Base-by-base conservation (phyloP, 92 coral and sea anemone genomes). In the Phenganax stokvisi region DNA sequence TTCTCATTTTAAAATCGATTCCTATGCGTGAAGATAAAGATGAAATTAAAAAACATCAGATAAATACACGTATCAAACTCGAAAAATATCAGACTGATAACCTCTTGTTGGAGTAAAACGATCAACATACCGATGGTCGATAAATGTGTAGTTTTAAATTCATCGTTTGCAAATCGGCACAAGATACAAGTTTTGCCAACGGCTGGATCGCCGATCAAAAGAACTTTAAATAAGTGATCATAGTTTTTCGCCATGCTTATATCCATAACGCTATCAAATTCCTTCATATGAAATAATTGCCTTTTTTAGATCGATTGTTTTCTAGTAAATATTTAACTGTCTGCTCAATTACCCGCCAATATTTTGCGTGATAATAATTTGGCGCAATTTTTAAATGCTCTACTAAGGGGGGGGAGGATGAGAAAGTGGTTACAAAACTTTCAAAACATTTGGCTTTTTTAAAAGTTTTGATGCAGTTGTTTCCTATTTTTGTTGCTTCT, bases 121-220 rank as follows among this genome's bases (percentile, higher is more conserved):
- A 58, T 62, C 51, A 84, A 72, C 91, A 79, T 83, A 94, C 98
- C 98, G 74, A 94, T 94, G 62, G 98, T 94, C 57, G 98, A 92
- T 65, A 94, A 87, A 75, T 94, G 98, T 47, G 98, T 90, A 74
- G 91, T 89, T 89, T 94, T 94, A 79, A 94, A 94, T 51, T 94
- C 98, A 77, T 94, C 94, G 81, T 88, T 94, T 31, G 98, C 98
- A 77, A 94, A 94, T 59, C 98, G 90, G 71, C 98, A 94, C 10
- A 94, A 87, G 80, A 94, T 92, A 80, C 98, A 94, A 16, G 98
- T 94, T 86, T 94, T 94, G 5, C 98, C 98, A 20, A 94, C 98
- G 2, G 94, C 98, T 0, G 98, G 88, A 77, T 94, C 98, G 70
- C 98, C 98, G 72, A 94, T 90, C 55, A 94, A 92, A 27, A 94